phyloP scores from a whole-genome alignment of 2,113 vertebrate species.

The Elachura formosa region DNA sequence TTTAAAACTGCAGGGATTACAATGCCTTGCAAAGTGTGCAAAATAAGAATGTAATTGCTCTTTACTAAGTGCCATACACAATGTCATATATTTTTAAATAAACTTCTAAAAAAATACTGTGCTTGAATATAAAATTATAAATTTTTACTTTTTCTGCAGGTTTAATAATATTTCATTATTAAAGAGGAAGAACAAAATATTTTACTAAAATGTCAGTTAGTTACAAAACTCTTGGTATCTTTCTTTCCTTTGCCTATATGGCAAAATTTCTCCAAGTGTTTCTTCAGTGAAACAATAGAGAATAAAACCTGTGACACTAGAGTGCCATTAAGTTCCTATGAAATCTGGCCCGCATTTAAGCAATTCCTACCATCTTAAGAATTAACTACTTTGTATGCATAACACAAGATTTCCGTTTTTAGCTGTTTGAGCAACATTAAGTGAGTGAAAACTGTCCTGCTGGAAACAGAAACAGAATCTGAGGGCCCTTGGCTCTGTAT shows the following conservation, averaged over 20 bases:
- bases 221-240: not conserved
- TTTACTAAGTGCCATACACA: not conserved
- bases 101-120: not conserved
- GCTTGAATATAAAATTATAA: not conserved
- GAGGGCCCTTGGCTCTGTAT: not conserved
- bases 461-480: not conserved
- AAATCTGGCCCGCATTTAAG: constrained; percentile 7
- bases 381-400: not conserved
- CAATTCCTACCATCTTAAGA: not conserved
- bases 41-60: not conserved
- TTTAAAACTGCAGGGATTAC: not conserved
- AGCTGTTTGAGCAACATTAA: not conserved
- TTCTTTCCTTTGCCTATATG: not conserved
- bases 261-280: not conserved
- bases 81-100: not conserved
- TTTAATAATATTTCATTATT: not conserved
- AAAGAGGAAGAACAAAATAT: not conserved
- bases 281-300: not conserved
- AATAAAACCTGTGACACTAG: not conserved
- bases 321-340: not conserved
- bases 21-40: not conserved
- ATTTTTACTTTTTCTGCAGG: not conserved
- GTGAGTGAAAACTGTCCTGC: not conserved
- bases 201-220: not conserved
- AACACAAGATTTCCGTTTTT: not conserved